Base-by-base conservation (phyloP, 2,797 vertebrate species). In the Enteromius mattozi region DNA sequence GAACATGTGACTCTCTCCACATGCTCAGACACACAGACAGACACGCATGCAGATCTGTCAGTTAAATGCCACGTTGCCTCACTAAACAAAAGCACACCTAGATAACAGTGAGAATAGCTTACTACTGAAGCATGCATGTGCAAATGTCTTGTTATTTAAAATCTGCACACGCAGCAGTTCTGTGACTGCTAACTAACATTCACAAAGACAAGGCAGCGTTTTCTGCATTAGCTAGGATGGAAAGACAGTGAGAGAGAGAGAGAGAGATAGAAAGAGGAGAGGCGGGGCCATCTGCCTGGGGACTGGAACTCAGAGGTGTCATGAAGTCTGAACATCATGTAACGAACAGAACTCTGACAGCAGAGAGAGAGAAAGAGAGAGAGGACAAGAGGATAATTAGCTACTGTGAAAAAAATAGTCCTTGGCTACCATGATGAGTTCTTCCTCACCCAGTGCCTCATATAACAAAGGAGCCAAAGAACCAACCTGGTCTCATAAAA, bases 1-100 rank as follows among this genome's bases (percentile, higher is more conserved):
- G 86, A 93, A 87, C 93, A 94, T 91, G 92, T 93, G 94, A 94
- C 92, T 91, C 90, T 86, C 88, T 27, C 42, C 63, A 80, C 78
- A 86, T 49, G 71, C 81, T 79, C 76, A 80, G 69, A 80, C 69
- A 86, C 49, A 75, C 61, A 69, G 30, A 59, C 71, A 78, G 35
- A 59, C 66, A n/a, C 4, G 13, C 78, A 17, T 17, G 81, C 40
- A 84, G 74, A 76, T 78, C 79, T 47, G 68, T 54, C 40, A 86
- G 42, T 54, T 27, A 63, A 56, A 51, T 3, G 0, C 6, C 74
- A 78, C 13, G 51, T 45, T 40, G 2, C 47, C 33, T 30, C 33
- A 40, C 72, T 40, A 19, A 66, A 78, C 17, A 83, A 37, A 66
- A 37, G 10, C 45, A 40, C 35, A 59, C n/a, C n/a, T 40, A 81